phyloP scores from a whole-genome alignment of 2,113 vertebrate species.

The Odocoileus virginianus region DNA sequence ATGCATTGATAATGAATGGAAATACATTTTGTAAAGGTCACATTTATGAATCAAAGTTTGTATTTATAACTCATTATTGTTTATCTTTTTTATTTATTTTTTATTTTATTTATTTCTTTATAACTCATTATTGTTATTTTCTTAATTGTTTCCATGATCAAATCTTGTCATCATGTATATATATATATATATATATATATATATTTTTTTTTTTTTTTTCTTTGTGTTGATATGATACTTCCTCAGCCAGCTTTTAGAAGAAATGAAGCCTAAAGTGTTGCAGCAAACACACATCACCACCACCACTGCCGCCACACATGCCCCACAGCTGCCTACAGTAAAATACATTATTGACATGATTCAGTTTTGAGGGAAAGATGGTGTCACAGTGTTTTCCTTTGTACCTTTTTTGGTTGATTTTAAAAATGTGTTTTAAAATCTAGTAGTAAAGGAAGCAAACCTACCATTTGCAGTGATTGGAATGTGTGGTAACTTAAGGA shows the following conservation, averaged over 20 bases:
- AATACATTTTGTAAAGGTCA: background rate
- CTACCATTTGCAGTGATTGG: background rate
- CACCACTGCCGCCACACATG: no score
- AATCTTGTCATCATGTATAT: background rate
- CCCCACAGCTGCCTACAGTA: background rate
- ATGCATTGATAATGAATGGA: background rate
- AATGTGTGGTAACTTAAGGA: background rate
- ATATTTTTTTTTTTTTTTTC: background rate
- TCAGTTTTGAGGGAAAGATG: background rate
- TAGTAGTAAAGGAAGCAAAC: background rate
- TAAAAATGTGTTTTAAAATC: background rate
- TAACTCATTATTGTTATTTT: background rate
- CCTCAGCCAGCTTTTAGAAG: background rate
- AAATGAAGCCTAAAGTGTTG: background rate
- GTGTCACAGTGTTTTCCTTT: background rate
- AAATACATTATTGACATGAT: background rate
- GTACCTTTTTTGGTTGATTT: background rate
- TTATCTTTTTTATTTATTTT: no score
- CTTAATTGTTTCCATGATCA: background rate
- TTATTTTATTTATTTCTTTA: no score
- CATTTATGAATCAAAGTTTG: background rate
- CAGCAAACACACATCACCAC: background rate
- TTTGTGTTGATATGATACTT: background rate
- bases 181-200: background rate
- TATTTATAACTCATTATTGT: background rate